Base-by-base conservation (phyloP, 2,888 invertebrate genomes). In the Gastrophysa polygoni region DNA sequence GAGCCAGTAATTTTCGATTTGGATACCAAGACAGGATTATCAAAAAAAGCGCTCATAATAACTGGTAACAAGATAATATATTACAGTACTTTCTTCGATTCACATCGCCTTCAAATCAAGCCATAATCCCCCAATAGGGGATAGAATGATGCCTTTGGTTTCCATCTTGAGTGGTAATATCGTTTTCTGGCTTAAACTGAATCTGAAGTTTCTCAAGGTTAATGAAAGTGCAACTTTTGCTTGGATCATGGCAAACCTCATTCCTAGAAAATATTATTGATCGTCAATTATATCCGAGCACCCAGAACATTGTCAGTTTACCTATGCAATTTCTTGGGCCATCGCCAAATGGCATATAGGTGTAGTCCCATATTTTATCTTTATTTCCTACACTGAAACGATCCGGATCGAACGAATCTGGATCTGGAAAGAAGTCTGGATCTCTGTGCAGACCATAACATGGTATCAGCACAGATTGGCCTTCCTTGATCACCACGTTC, bases 311-410 rank as follows among this genome's bases (percentile, higher is more conserved):
- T 20, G 51, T 20, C 18, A 46, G 48, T 56, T 73, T 78, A 85
- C 86, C 86, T 68, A 86, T 84, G 70, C 86, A 86, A 66, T 81
- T 83, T 60, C 86, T 79, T 11, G 86, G 86, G 1, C 86, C 86
- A 64, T 84, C 83, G 10, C 86, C 86, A 71, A 86, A 86, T 1
- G 86, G 85, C 59, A 86, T 77, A 75, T 82, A 86, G 4, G 83
- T 81, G 64, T 81, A 83, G 24, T 83, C 82, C 66, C 80, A 81
- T 16, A 83, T 79, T 60, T 78, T 77, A 14, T 75, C 74, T 65
- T 79, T 82, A 57, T 82, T 83, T 61, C 82, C 81, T 18, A 83
- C 83, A 49, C 77, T 80, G 73, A 87, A 87, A 68, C 87, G 78
- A 60, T 87, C 85, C 0, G 88, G 88, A 73, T 85, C 81, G 71